Base-by-base conservation (phyloP, 2,888 invertebrate species). In the Stenodera caucasica region DNA sequence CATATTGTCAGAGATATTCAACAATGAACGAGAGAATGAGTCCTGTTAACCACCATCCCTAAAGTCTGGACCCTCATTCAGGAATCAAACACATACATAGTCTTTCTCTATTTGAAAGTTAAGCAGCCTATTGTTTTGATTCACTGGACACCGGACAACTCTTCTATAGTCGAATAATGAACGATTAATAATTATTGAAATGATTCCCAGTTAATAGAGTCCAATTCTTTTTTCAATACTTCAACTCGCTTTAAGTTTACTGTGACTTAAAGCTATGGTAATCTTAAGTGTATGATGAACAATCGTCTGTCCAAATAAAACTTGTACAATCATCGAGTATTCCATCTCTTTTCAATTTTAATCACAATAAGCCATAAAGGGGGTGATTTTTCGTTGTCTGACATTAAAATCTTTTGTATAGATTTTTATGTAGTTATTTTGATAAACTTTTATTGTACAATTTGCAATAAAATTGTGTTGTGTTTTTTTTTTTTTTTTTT, bases 1-100 rank as follows among this genome's bases (percentile, higher is more conserved):
- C 63, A 53, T 59, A 63, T 63, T 63, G 58, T 63, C 60, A 63
- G 59, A 63, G 59, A 49, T 53, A 55, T 35, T 59, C 56, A 45
- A 61, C 61, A 60, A 60, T 60, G 57, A 60, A 57, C 49, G 55
- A 60, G 60, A 60, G 49, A 49, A 45, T 45, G 45, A 45, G 45
- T 45, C 23, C 21, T 45, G 45, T 45, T 45, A 45, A 45, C 45
- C 45, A n/a, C n/a, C 21, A 51, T 45, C 45, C 26, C 18, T 40
- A 40, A 40, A 40, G 21, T 61, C 61, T 61, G 61, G 58, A 60
- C 45, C 60, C 52, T 6, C 55, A 60, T 60, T 60, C 55, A 55
- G 30, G 52, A 55, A 60, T 55, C 18, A 12, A 12, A 40, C 9
- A 15, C 14, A 37, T 18, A 37, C 2, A 37, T 14, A 37, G 12